Percentiles rank a stretch among this genome's conserved stretches.
Conservation (phyloP, 2,113 vertebrate genomes). For the Neolamprologus falcicula region DNA sequence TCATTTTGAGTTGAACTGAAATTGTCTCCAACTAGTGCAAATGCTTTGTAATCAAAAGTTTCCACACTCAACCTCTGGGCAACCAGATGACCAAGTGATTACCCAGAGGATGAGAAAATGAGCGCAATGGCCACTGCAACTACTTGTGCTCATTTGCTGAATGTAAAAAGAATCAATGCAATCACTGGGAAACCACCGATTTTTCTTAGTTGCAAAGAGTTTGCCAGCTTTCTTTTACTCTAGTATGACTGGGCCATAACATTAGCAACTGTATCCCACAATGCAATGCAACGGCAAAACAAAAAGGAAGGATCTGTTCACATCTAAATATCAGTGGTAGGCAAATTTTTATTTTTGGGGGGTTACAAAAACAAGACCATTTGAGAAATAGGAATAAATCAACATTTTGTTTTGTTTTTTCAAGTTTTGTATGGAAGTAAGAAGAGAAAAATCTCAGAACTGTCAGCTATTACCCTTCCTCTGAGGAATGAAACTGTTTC, state of each 20-base stretch:
- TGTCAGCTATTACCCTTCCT: background rate
- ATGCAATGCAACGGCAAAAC: background rate
- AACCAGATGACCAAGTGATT: background rate
- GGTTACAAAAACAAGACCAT: background rate
- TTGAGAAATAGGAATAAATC: background rate
- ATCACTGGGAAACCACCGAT: background rate
- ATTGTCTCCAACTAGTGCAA: background rate
- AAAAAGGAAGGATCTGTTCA: background rate
- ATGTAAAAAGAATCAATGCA: background rate
- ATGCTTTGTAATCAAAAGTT: background rate
- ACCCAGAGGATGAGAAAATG: background rate
- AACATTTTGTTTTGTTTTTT: rapidly evolving
- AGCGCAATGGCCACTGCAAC: background rate
- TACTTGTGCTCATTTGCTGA: background rate
- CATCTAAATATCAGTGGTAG: background rate
- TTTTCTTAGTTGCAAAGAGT: background rate
- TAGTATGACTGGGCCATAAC: background rate
- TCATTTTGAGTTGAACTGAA: background rate
- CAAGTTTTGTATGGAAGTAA: background rate
- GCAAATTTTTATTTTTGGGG: background rate
- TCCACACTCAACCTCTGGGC: background rate
- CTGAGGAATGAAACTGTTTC: background rate
- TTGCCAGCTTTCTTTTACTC: background rate
- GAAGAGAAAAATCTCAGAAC: background rate
- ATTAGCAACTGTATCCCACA: background rate